phyloP scores from a whole-genome alignment of 2,797 vertebrate species.

The Microctenopoma stevenorrisi region DNA sequence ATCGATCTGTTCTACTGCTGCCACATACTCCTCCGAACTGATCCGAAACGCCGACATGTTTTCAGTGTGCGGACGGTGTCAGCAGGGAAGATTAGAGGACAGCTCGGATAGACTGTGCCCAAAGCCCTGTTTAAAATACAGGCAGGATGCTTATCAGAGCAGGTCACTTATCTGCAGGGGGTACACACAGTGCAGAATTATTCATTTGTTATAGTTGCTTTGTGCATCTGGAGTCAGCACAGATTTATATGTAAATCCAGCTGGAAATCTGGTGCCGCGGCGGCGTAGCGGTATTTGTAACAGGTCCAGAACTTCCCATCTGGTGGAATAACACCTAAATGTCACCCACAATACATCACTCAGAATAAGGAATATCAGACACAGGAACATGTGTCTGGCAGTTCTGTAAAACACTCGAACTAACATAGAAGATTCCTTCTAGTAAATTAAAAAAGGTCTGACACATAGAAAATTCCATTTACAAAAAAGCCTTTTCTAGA shows the following conservation, averaged over 20 bases:
- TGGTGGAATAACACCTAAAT: no score
- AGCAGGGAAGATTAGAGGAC: conserved; percentile 17
- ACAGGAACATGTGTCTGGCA: no score
- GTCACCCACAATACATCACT: no score
- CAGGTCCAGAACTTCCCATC: no score
- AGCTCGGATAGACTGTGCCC: conserved; percentile 5
- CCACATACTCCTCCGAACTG: conserved; percentile 17
- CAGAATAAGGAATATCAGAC: no score
- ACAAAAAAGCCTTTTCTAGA: no score
- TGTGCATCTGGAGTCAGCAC: conserved; percentile 12
- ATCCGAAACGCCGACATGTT: conserved; percentile 3
- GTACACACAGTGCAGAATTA: conserved; percentile 11
- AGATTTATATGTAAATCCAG: conserved; percentile 19
- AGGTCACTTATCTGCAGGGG: conserved; percentile 18
- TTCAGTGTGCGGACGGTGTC: conserved; percentile 17
- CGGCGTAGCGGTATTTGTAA: no score
- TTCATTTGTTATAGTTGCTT: conserved; percentile 11
- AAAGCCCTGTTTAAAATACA: conserved; percentile 15
- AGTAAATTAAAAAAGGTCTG: no score
- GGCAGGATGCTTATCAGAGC: conserved; percentile 15
- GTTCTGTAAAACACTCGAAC: no score
- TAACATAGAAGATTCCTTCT: no score
- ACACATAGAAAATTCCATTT: no score
- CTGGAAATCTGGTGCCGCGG: neutral
- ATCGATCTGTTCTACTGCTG: conserved; percentile 8